Evolutionary conservation across 2,888 invertebrate genomes (phyloP).

Genomic region (Physocephala rufipes): DNA sequence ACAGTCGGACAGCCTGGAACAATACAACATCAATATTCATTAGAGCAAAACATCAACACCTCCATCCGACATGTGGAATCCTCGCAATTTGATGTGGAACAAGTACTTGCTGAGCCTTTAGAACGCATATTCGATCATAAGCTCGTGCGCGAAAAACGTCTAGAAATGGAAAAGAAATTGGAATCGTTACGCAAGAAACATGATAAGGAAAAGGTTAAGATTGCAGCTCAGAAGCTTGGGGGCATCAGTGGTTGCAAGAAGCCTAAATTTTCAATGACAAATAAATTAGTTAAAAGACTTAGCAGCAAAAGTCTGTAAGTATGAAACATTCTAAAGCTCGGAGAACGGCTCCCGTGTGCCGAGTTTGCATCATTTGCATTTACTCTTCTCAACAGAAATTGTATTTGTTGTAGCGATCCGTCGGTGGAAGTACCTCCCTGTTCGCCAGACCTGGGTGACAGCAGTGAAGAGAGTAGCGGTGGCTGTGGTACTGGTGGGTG

Average conservation of each 20-base stretch:
- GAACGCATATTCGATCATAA: constrained; percentile 85
- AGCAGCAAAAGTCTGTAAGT: constrained; percentile 83
- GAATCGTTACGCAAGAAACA: constrained; percentile 83
- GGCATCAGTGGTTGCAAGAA: constrained; percentile 70
- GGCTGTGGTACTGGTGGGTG: constrained; percentile 42
- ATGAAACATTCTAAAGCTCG: constrained; percentile 5
- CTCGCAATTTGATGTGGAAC: constrained; percentile 60
- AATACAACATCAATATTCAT: constrained; percentile 64
- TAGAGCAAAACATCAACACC: constrained; percentile 62
- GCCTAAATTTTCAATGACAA: constrained; percentile 79
- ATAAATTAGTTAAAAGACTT: constrained; percentile 78
- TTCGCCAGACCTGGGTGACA: constrained; percentile 66
- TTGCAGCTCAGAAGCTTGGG: constrained; percentile 71
- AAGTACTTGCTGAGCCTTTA: constrained; percentile 78
- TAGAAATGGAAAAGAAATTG: constrained; percentile 88
- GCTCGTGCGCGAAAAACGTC: constrained; percentile 80
- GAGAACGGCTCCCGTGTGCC: not conserved
- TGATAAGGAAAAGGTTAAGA: constrained; percentile 77
- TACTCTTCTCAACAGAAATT: constrained; percentile 61
- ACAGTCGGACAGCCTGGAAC: constrained; percentile 47
- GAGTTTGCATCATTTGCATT: not conserved
- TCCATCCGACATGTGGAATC: constrained; percentile 61
- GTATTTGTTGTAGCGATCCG: constrained; percentile 63
- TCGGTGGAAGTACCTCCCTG: constrained; percentile 66
- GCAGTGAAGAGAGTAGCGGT: constrained; percentile 57